Conservation (phyloP, 2,888 invertebrate species). For the Chrysodeixis includens region DNA sequence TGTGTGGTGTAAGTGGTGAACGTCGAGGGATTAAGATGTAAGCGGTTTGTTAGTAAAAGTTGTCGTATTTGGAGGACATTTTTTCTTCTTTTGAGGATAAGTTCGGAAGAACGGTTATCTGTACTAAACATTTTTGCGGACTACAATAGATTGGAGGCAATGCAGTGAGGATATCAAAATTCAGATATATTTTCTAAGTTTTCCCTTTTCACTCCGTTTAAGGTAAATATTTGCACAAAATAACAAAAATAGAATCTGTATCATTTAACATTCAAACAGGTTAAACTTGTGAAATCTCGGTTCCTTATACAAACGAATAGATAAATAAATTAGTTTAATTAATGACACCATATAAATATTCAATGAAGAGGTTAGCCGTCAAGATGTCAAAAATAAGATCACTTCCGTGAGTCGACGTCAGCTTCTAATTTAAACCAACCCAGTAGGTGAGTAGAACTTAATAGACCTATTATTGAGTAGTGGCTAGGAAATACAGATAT, state of each 20-base stretch:
- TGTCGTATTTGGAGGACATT: too few species aligned
- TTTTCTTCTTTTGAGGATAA: too few species aligned
- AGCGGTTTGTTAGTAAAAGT: background rate
- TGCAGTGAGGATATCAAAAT: too few species aligned
- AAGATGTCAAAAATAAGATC: background rate
- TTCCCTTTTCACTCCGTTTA: too few species aligned
- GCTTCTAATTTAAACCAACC: conserved; percentile 36
- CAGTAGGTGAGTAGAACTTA: conserved; percentile 50
- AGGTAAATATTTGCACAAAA: too few species aligned
- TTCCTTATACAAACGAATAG: background rate
- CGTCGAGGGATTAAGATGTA: background rate
- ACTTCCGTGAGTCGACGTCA: conserved; percentile 7
- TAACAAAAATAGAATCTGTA: background rate
- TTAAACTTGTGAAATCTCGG: background rate
- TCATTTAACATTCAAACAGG: background rate
- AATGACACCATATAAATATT: background rate
- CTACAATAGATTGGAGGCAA: too few species aligned
- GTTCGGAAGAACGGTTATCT: too few species aligned
- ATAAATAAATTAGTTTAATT: background rate
- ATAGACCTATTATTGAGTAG: conserved; percentile 63
- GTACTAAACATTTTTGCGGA: too few species aligned
- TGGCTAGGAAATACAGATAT: conserved; percentile 62
- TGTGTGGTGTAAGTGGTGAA: conserved; percentile 51
- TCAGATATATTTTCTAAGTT: too few species aligned
- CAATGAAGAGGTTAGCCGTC: background rate